Conservation (phyloP, 2,888 invertebrate genomes). For the Prosapia bicincta region DNA sequence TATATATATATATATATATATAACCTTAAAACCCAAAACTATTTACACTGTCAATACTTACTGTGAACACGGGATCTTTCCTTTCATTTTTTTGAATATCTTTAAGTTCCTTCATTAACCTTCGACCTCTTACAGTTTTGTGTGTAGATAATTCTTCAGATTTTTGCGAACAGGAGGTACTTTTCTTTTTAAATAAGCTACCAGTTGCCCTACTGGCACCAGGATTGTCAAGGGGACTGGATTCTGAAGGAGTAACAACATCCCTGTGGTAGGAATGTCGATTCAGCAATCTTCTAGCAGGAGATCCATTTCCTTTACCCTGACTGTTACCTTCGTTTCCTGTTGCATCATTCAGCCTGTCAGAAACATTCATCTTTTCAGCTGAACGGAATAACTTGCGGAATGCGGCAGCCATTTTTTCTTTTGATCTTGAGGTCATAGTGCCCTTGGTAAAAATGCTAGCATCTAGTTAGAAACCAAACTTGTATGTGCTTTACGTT, state of each 20-base stretch:
- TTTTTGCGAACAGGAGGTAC: slow-evolving; percentile 38
- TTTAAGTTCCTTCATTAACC: slow-evolving; percentile 82
- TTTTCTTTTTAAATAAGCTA: slow-evolving; percentile 45
- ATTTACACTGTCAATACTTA: too few relatives aligned
- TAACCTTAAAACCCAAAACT: too few relatives aligned
- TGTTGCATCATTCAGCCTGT: too few relatives aligned
- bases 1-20: too few relatives aligned
- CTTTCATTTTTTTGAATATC: slow-evolving; percentile 73
- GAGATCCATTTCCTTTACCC: slow-evolving; percentile 50
- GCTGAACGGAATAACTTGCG: slow-evolving; percentile 62
- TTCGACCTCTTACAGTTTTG: slow-evolving; percentile 66
- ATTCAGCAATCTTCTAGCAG: slow-evolving; percentile 53
- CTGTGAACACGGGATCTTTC: slow-evolving; percentile 72
- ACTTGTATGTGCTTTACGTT: too few relatives aligned
- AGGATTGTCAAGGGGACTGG: slow-evolving; percentile 39
- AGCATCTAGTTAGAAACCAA: not conserved
- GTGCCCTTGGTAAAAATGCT: slow-evolving; percentile 36
- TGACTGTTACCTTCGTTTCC: slow-evolving; percentile 36
- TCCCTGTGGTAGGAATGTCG: slow-evolving; percentile 40
- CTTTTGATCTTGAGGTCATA: slow-evolving; percentile 76
- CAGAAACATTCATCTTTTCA: slow-evolving; percentile 63
- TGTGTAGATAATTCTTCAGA: slow-evolving; percentile 44
- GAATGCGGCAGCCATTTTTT: slow-evolving; percentile 77
- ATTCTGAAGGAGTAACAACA: slow-evolving; percentile 45
- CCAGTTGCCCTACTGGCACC: slow-evolving; percentile 42